Evolutionary conservation across 2,113 vertebrate genomes (phyloP).

Genomic region (Pheucticus melanocephalus): DNA sequence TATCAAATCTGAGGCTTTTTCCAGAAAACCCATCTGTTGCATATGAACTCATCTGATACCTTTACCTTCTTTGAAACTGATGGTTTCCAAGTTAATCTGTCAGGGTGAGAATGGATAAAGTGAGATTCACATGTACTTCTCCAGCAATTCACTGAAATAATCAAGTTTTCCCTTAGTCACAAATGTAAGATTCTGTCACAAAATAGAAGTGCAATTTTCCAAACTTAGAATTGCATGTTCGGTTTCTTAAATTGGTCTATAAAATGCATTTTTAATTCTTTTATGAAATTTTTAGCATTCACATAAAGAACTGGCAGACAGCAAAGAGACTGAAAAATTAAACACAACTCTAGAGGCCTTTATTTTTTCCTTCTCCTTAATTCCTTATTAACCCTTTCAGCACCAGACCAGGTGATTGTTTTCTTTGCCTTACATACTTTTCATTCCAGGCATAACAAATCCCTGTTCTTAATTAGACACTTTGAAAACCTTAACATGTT

Average conservation of each 20-base stretch:
- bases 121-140: background rate
- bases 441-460: background rate
- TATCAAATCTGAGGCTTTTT: background rate
- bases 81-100: background rate
- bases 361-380: background rate
- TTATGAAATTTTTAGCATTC: background rate
- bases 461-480: background rate
- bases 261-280: background rate
- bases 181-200: background rate
- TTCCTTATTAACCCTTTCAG: background rate
- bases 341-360: background rate
- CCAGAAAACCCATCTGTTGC: slow-evolving; percentile 22
- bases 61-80: slow-evolving; percentile 10
- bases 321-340: background rate
- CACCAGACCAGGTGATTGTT: background rate
- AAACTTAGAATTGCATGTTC: background rate
- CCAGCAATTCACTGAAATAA: background rate
- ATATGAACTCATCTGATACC: slow-evolving; percentile 10
- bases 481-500: background rate
- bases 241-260: background rate
- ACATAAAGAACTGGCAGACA: background rate
- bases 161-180: background rate
- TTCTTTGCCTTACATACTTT: background rate
- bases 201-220: background rate
- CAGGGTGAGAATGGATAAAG: background rate